Evolutionary conservation across 2,113 vertebrate species (phyloP).

Genomic region (Brevimyrus niger): DNA sequence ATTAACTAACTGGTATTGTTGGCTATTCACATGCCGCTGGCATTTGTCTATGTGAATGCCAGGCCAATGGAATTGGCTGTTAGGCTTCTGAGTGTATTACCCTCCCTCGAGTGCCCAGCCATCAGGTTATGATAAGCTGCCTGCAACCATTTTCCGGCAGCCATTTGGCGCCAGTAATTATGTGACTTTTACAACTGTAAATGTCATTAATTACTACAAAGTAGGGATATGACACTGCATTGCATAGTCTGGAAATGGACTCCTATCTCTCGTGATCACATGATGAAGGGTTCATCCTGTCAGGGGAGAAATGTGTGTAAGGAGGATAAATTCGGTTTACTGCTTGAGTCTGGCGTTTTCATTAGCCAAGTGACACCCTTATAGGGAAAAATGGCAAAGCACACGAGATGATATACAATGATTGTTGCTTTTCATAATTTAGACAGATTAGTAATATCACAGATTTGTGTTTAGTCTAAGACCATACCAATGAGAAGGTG

Average conservation of each 20-base stretch:
- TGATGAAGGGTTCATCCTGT: not conserved
- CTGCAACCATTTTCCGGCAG: not conserved
- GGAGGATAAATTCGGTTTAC: not conserved
- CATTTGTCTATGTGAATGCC: not conserved
- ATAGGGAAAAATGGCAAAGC: not conserved
- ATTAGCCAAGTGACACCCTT: not conserved
- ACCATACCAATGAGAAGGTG: not conserved
- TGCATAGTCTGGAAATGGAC: not conserved
- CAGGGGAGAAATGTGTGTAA: not conserved
- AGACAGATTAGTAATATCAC: not conserved
- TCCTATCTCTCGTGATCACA: not conserved
- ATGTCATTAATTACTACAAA: constrained; percentile 3
- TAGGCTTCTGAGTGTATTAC: not conserved
- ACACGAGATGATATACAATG: not conserved
- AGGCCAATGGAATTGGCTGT: not conserved
- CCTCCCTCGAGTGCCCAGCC: not conserved
- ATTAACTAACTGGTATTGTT: not conserved
- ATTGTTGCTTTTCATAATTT: not conserved
- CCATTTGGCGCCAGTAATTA: not conserved
- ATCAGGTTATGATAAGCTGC: constrained; percentile 2
- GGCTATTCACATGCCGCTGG: not conserved
- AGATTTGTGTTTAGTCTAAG: not conserved
- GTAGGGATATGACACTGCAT: not conserved
- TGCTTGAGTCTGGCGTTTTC: not conserved
- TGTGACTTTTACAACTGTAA: not conserved